Evolutionary conservation across 2,113 vertebrate genomes (phyloP).

Genomic region (Peromyscus maniculatus): DNA sequence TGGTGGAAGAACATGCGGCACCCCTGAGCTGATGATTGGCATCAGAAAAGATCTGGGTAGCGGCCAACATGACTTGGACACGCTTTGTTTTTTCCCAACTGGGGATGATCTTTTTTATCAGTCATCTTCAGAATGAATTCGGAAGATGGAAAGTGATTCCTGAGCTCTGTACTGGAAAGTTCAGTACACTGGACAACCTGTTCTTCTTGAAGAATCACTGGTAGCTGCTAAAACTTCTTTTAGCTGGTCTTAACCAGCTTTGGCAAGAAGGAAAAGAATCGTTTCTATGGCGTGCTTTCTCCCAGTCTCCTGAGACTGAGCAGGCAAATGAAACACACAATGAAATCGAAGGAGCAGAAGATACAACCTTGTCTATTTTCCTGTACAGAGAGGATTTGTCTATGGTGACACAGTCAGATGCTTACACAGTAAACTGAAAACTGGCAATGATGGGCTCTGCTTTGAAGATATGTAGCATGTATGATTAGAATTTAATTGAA

Average conservation of each 20-base stretch:
- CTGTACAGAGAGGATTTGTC: not conserved
- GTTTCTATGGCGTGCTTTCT: not conserved
- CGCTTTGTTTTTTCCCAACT: not conserved
- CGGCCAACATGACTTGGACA: not conserved
- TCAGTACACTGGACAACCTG: not conserved
- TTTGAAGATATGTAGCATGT: not conserved
- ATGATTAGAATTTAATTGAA: not conserved
- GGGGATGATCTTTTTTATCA: not conserved
- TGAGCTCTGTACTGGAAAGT: not conserved
- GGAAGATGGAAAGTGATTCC: not conserved
- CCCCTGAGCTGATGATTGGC: not conserved
- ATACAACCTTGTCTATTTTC: not conserved
- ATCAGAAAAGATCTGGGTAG: conserved; percentile 1
- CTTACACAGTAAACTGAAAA: not conserved
- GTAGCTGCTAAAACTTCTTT: conserved; percentile 4
- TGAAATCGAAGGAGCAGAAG: not conserved
- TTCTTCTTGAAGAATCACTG: conserved; percentile 7
- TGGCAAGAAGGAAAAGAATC: not conserved
- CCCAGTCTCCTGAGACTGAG: not conserved
- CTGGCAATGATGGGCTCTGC: not conserved
- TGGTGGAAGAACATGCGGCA: not conserved
- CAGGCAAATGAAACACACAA: not conserved
- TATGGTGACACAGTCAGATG: not conserved
- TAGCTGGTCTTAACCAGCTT: not conserved
- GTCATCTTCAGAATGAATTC: not conserved